Conservation (phyloP, 2,888 invertebrate species). For the Eubasilissa splendida region DNA sequence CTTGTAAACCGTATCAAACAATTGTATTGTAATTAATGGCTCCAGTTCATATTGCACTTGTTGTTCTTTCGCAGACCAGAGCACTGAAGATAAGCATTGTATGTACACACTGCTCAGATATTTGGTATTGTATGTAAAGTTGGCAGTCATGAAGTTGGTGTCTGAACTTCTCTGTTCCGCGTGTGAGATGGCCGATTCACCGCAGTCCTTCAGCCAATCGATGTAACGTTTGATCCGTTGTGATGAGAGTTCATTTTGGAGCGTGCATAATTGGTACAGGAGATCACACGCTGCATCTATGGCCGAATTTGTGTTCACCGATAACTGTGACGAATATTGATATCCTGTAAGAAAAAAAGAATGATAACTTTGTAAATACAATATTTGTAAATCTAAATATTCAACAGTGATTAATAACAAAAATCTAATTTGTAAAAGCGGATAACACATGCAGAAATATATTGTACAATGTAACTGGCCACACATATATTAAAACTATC, state of each 20-base stretch:
- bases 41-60: slow-evolving; percentile 77
- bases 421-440: no score
- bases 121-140: slow-evolving; percentile 60
- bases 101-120: slow-evolving; percentile 70
- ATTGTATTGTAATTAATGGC: slow-evolving; percentile 79
- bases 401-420: no score
- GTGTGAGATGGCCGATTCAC: slow-evolving; percentile 67
- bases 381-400: no score
- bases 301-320: slow-evolving; percentile 61
- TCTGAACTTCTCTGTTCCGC: slow-evolving; percentile 62
- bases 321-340: slow-evolving; percentile 45
- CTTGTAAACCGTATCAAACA: slow-evolving; percentile 84
- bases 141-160: slow-evolving; percentile 63
- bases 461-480: not conserved
- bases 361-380: no score
- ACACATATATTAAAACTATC: not conserved
- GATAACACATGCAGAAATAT: not conserved
- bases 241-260: slow-evolving; percentile 69
- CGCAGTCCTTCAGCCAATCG: slow-evolving; percentile 80
- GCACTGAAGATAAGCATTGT: slow-evolving; percentile 86
- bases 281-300: slow-evolving; percentile 82
- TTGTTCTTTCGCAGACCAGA: slow-evolving; percentile 77
- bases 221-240: slow-evolving; percentile 79
- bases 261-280: slow-evolving; percentile 84
- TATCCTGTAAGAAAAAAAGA: slow-evolving; percentile 46